Conservation (phyloP, 2,888 invertebrate species). For the Hemistola chrysoprasaria region DNA sequence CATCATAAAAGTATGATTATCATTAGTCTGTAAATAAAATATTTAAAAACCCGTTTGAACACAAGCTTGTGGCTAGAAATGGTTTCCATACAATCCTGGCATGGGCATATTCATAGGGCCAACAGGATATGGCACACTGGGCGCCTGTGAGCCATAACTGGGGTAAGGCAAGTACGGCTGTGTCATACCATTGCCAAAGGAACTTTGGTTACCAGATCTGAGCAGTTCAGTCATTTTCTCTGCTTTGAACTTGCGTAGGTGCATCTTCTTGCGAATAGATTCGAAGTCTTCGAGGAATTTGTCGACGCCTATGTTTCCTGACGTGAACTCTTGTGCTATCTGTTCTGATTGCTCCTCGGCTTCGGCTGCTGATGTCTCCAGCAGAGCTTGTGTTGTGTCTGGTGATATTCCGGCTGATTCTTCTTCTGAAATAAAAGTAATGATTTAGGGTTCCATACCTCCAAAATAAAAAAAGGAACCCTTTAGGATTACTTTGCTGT, state of each 20-base stretch:
- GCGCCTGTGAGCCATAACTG: constrained; percentile 74
- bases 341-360: constrained; percentile 96
- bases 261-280: constrained; percentile 83
- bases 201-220: constrained; percentile 55
- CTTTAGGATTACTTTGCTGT: no score
- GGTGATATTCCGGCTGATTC: constrained; percentile 89
- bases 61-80: constrained; percentile 57
- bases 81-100: constrained; percentile 82
- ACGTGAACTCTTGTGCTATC: constrained; percentile 90
- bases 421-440: constrained; percentile 80
- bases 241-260: constrained; percentile 91
- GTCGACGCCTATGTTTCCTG: constrained; percentile 87
- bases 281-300: constrained; percentile 93
- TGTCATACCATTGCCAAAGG: constrained; percentile 62
- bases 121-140: constrained; percentile 86
- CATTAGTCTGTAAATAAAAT: constrained; percentile 1
- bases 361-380: constrained; percentile 96
- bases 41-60: constrained; percentile 21
- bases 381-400: constrained; percentile 92
- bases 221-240: constrained; percentile 94
- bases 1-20: no score
- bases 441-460: no score
- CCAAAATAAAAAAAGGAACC: no score
- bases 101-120: constrained; percentile 91
- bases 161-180: constrained; percentile 73